A percentile compares a stretch with the other conserved stretches of the same genome.
phyloP scores from a whole-genome alignment of 2,113 vertebrate species.

The Brevimyrus niger region DNA sequence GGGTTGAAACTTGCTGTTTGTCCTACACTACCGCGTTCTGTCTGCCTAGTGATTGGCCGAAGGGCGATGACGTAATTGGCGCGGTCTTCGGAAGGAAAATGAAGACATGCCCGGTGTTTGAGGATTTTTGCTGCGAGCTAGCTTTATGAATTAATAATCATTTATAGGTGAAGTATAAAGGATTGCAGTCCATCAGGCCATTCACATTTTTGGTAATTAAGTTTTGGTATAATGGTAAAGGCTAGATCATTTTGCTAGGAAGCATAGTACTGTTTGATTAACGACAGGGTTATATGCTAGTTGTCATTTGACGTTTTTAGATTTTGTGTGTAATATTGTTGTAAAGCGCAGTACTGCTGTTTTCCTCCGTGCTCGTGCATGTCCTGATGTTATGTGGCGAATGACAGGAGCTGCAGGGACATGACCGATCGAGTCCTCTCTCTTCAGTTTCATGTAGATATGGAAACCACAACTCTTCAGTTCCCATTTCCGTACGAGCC shows the following conservation, averaged over 20 bases:
- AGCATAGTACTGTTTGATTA: not conserved
- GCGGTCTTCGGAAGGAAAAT: slow-evolving; percentile 14
- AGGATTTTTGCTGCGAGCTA: not conserved
- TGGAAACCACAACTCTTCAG: slow-evolving; percentile 34
- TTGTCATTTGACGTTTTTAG: not conserved
- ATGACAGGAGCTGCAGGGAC: not conserved
- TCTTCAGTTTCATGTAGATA: slow-evolving; percentile 17
- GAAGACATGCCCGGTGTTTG: not conserved
- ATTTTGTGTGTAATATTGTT: not conserved
- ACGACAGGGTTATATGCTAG: not conserved
- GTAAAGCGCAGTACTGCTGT: not conserved
- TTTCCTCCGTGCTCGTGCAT: not conserved
- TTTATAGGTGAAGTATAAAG: not conserved
- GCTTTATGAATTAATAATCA: not conserved
- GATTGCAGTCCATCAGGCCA: not conserved
- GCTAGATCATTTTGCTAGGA: not conserved
- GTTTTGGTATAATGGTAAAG: not conserved
- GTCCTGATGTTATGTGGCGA: not conserved
- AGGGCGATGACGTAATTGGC: not conserved
- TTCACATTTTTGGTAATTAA: not conserved
- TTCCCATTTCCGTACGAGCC: slow-evolving; percentile 84
- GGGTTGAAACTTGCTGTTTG: not conserved
- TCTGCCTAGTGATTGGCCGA: not conserved
- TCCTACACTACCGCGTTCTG: not conserved
- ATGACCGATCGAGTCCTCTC: not conserved